Evolutionary conservation across 1,140 invertebrate genomes (phyloP).

Genomic region (Calosoma granatense): DNA sequence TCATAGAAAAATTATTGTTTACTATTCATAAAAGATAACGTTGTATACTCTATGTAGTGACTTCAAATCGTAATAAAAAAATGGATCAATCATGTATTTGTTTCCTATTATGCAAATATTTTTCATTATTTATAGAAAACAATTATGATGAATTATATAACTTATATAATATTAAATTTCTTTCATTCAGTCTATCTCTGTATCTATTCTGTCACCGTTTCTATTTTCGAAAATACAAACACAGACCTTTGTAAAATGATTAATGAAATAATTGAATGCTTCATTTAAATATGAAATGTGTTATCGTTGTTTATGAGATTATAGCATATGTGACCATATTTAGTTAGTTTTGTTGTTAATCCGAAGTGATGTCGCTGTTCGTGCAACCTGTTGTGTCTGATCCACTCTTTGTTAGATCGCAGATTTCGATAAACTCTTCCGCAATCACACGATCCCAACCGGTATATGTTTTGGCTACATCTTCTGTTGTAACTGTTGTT

Average conservation of each 20-base stretch:
- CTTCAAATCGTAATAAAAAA: background rate
- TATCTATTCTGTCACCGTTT: no score
- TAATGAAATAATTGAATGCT: no score
- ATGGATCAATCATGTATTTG: background rate
- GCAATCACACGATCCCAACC: constrained; percentile 51
- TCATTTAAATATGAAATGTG: no score
- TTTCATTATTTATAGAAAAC: no score
- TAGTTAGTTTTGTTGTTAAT: no score
- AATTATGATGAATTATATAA: no score
- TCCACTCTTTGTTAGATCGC: constrained; percentile 39
- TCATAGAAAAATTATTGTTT: background rate
- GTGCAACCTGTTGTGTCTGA: constrained; percentile 18
- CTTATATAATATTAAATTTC: no score
- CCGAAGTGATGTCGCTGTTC: constrained; percentile 23
- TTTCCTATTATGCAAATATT: no score
- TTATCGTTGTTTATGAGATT: background rate
- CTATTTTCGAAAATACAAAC: no score
- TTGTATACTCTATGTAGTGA: background rate
- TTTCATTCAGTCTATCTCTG: no score
- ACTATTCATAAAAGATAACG: background rate
- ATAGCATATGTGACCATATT: no score
- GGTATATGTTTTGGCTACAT: constrained; percentile 49
- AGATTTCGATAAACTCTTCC: constrained; percentile 51
- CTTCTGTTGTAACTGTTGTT: constrained; percentile 34
- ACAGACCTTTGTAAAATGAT: no score